Percentiles rank a stretch among this genome's conserved stretches.
Conservation (phyloP, 2,888 invertebrate species). For the Xylota segnis region DNA sequence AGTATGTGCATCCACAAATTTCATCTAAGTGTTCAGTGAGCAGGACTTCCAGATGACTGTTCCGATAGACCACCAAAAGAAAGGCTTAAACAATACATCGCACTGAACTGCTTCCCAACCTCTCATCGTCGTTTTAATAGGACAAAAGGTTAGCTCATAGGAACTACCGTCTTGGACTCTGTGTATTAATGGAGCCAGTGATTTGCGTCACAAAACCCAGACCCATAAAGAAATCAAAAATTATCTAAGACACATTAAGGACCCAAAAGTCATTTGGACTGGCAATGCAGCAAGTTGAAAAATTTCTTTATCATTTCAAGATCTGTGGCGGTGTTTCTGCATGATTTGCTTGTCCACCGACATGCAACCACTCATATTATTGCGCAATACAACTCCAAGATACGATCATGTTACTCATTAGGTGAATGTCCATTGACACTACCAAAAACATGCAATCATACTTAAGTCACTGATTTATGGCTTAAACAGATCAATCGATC, state of each 20-base stretch:
- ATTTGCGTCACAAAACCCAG: too few relatives aligned
- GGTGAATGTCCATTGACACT: slow-evolving; percentile 40
- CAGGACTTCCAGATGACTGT: neutral
- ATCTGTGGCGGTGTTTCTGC: slow-evolving; percentile 3
- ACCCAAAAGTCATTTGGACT: neutral
- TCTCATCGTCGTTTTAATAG: too few relatives aligned
- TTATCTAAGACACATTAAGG: neutral
- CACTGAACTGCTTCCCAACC: too few relatives aligned
- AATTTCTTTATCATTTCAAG: neutral
- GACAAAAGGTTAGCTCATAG: too few relatives aligned
- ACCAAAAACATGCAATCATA: slow-evolving; percentile 38
- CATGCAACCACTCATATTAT: slow-evolving; percentile 7
- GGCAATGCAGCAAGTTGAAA: neutral
- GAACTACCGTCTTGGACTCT: too few relatives aligned
- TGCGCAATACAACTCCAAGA: neutral
- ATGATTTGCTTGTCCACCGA: slow-evolving; percentile 6
- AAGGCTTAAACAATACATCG: too few relatives aligned
- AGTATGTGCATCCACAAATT: too few relatives aligned
- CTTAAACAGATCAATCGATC: slow-evolving; percentile 20
- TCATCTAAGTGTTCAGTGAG: too few relatives aligned
- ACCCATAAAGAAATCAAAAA: neutral
- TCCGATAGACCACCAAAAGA: neutral
- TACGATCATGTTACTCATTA: slow-evolving; percentile 25
- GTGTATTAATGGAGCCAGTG: too few relatives aligned
- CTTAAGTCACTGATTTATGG: slow-evolving; percentile 48